Evolutionary conservation across 2,888 invertebrate species (phyloP), one percentile per base, ranked within the genome.

Genomic region (Hetaerina titia): DNA sequence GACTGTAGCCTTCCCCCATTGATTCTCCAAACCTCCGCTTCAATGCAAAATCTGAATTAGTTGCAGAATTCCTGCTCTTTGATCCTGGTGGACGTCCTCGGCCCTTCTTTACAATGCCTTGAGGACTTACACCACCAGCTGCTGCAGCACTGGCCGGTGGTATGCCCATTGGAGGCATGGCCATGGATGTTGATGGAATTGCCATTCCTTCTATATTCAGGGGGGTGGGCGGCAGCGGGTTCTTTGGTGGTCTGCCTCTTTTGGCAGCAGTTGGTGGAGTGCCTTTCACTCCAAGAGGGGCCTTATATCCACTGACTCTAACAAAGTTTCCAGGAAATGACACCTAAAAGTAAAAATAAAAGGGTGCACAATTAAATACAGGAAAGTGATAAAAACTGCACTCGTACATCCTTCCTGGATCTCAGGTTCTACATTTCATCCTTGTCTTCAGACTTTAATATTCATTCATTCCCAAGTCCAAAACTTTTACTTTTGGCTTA

Each of bases 261-360:
- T 92, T 92, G 15, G 92, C 92, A 5, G 92, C 92, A 74, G 92
- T 92, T 92, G 92, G 92, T 45, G 92, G 25, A 56, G 64, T 69
- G 45, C 69, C 69, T 92, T 92, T 92, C 11, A 92, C 74, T 17
- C 92, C 92, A 56, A 69, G 92, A 22, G 92, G 69, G 22, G 92
- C 17, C 56, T 69, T 92, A 69, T 69, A 92, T 45, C 92, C 92
- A 74, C 92, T 92, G 4, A 92, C 92, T 74, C 92, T 25, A 0
- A 92, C 92, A 74, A 69, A 92, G 22, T 45, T 92, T 56, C 92
- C 92, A 92, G 92, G 11, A n/a, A 92, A 92, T 45, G 92, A 92
- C 56, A 92, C 92, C 92, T 92, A 57, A 22, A n/a, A 56, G 56
- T 74, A 22, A 22, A 58, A 74, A 64, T 19, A 19, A 81, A 81